Conservation (phyloP, 2,113 vertebrate genomes). For the Uropsilus gracilis region DNA sequence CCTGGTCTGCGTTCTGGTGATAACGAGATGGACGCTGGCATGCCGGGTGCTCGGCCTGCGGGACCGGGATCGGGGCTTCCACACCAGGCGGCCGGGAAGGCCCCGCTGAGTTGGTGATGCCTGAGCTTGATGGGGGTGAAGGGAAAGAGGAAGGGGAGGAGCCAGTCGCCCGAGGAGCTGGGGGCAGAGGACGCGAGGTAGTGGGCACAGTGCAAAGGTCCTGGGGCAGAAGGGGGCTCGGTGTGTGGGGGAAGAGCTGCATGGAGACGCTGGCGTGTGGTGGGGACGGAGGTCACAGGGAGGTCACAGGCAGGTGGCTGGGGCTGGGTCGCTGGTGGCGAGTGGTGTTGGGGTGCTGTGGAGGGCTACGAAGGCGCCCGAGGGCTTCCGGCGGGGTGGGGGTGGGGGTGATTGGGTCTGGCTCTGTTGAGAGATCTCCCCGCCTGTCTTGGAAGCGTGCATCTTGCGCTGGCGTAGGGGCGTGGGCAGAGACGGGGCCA, state of each 20-base stretch:
- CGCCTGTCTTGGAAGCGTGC: neutral
- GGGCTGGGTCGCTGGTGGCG: too few species aligned
- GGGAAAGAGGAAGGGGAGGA: too few species aligned
- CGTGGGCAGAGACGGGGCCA: too few species aligned
- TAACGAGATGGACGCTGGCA: neutral
- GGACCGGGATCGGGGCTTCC: neutral
- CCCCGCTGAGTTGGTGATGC: neutral
- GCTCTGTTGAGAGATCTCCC: neutral
- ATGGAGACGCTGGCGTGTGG: accelerated
- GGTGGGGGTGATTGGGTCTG: neutral
- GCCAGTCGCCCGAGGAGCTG: too few species aligned
- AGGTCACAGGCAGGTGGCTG: too few species aligned
- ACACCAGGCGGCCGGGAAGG: neutral
- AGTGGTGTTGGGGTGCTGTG: accelerated
- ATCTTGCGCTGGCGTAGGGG: neutral
- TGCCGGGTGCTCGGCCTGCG: neutral
- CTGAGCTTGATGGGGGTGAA: too few species aligned
- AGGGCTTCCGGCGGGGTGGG: neutral
- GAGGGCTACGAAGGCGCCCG: too few species aligned
- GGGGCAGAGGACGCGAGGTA: too few species aligned
- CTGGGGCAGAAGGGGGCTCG: neutral
- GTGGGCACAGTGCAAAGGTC: neutral
- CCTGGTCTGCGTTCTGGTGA: neutral
- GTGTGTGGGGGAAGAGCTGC: neutral
- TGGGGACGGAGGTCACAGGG: too few species aligned